A percentile compares a stretch with the other conserved stretches of the same genome.
Conservation (phyloP, 2,113 vertebrate genomes). For the Daphoenositta chrysoptera region DNA sequence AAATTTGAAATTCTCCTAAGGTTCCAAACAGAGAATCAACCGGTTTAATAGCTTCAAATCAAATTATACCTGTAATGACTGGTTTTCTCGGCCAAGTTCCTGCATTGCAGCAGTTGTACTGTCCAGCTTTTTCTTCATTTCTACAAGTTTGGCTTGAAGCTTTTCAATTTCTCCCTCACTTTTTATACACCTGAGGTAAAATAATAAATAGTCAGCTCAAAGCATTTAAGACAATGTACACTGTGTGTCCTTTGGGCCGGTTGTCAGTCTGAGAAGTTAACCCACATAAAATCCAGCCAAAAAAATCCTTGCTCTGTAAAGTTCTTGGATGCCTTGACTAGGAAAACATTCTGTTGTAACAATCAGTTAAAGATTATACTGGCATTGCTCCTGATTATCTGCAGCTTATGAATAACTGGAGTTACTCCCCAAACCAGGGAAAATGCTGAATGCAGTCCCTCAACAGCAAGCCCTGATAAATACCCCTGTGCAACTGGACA, state of each 20-base stretch:
- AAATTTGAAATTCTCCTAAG: background rate
- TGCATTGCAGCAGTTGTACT: conserved; percentile 97
- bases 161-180: conserved; percentile 99
- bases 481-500: background rate
- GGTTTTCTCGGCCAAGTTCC: conserved; percentile 95
- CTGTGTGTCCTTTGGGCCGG: background rate
- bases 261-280: background rate
- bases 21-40: background rate
- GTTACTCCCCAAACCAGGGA: background rate
- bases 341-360: background rate
- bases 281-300: background rate
- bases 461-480: background rate
- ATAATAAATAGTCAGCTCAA: background rate
- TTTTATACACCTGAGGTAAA: conserved; percentile 85
- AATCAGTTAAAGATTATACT: background rate
- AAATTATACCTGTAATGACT: conserved; percentile 89
- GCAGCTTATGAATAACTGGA: background rate
- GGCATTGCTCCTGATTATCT: background rate
- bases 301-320: background rate
- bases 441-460: background rate
- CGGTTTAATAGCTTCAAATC: background rate
- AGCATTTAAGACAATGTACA: background rate
- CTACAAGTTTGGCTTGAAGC: conserved; percentile 90
- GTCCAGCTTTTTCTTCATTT: conserved; percentile 92
- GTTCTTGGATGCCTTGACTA: background rate